Percentiles rank a stretch among this genome's conserved stretches.
phyloP scores from a whole-genome alignment of 2,888 invertebrate genomes.

The Rhingia rostrata region DNA sequence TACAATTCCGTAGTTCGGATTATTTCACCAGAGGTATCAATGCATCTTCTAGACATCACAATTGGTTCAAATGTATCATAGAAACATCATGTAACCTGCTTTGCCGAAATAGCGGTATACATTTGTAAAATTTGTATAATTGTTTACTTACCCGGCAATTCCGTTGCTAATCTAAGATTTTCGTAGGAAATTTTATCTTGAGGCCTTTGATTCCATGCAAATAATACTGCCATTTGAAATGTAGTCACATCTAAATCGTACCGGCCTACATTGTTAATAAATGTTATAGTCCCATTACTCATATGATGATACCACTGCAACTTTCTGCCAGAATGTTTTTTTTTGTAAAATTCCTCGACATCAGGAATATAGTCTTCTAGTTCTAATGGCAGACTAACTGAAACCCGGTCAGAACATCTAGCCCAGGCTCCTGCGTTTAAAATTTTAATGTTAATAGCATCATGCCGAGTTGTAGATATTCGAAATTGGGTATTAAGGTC shows the following conservation, averaged over 20 bases:
- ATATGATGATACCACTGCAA: constrained; percentile 99
- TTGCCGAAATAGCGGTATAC: no score
- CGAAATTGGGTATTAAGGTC: constrained; percentile 97
- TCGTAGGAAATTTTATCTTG: constrained; percentile 97
- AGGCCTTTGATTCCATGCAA: constrained; percentile 99
- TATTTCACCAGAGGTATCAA: no score
- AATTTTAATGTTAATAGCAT: constrained; percentile 98
- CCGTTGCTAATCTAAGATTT: constrained; percentile 97
- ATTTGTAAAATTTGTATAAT: not conserved
- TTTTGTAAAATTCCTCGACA: constrained; percentile 99
- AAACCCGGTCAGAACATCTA: constrained; percentile 95
- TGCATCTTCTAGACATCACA: no score
- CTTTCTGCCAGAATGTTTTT: constrained; percentile 98
- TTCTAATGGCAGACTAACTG: constrained; percentile 97
- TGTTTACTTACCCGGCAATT: constrained; percentile 88
- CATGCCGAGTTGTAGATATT: constrained; percentile 90
- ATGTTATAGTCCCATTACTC: constrained; percentile 99
- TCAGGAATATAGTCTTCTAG: constrained; percentile 99
- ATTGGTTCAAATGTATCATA: no score
- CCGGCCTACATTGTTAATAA: constrained; percentile 94
- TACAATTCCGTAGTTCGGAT: no score
- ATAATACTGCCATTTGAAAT: constrained; percentile 99
- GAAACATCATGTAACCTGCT: no score
- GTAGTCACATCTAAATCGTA: constrained; percentile 99
- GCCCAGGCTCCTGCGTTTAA: constrained; percentile 99